phyloP scores from a whole-genome alignment of 2,797 vertebrate genomes.

The Lemur catta region DNA sequence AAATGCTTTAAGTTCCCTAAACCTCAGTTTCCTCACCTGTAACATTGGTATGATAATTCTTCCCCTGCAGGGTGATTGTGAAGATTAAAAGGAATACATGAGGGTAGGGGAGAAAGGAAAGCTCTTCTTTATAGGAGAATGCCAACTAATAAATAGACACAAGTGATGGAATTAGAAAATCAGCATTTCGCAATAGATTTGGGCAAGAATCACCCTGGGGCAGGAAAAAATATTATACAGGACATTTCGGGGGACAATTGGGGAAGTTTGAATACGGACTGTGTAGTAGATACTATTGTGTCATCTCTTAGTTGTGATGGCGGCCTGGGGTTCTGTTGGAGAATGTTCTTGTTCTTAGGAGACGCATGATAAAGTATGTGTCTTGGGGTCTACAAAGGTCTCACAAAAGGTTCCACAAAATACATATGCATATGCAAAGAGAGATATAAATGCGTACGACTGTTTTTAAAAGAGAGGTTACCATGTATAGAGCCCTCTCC shows the following conservation, averaged over 20 bases:
- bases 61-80: neutral
- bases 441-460: neutral
- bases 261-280: neutral
- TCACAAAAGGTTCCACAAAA: neutral
- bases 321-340: neutral
- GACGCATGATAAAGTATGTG: neutral
- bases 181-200: neutral
- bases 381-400: neutral
- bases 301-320: neutral
- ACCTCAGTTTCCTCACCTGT: constrained; percentile 11
- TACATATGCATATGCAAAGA: neutral
- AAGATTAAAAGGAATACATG: neutral
- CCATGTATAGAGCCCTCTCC: neutral
- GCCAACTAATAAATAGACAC: neutral
- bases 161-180: neutral
- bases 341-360: neutral
- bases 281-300: neutral
- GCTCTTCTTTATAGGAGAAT: neutral
- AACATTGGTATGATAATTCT: neutral
- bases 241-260: neutral
- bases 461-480: neutral
- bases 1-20: neutral
- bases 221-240: neutral
- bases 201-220: neutral
- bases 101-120: neutral